phyloP scores from a whole-genome alignment of 1,140 invertebrate genomes.

The Latrodectus geometricus region DNA sequence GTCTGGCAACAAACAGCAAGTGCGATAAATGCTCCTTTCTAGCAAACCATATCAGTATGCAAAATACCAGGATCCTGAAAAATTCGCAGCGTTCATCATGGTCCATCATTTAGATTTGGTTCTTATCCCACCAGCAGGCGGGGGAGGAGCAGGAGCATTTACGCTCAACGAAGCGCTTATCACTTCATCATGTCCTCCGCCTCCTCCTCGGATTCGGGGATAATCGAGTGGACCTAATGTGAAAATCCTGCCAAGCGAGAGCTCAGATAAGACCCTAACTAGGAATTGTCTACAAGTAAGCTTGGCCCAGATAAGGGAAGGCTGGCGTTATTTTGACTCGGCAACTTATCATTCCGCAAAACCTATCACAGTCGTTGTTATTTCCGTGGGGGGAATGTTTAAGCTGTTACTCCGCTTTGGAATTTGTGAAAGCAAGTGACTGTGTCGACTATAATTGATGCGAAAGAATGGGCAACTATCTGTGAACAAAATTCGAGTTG shows the following conservation, averaged over 20 bases:
- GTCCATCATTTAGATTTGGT: conserved; percentile 43
- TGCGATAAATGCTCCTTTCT: neutral
- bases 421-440: neutral
- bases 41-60: conserved; percentile 35
- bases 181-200: conserved; percentile 29
- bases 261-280: conserved; percentile 43
- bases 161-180: conserved; percentile 25
- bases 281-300: conserved; percentile 52
- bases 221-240: conserved; percentile 59
- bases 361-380: neutral
- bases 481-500: neutral
- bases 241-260: conserved; percentile 37
- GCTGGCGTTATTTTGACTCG: conserved; percentile 2
- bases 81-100: neutral
- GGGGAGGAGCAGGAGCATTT: conserved; percentile 15
- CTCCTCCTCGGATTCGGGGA: conserved; percentile 9
- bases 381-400: neutral
- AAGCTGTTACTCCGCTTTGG: neutral
- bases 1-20: conserved; percentile 13
- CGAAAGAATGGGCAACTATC: neutral
- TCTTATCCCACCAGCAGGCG: conserved; percentile 2
- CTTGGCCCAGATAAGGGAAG: conserved; percentile 5
- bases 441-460: neutral
- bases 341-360: neutral
- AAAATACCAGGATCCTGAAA: neutral